Base-by-base conservation (phyloP, 2,113 vertebrate species). In the Brachyhypopomus occidentalis region DNA sequence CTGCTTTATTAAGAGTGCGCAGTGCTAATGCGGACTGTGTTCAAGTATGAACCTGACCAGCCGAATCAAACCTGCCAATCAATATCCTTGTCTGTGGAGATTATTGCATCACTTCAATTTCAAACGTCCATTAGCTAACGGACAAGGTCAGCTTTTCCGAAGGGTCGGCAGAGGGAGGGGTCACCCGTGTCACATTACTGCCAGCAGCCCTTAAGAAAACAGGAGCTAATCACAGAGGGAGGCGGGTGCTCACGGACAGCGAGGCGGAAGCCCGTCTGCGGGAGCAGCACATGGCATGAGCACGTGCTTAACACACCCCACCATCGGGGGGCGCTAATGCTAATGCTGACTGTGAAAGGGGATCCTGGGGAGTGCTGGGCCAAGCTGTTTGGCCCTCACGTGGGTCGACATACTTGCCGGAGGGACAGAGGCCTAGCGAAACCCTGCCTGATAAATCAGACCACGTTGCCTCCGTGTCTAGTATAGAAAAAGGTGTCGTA, bases 141-240 rank as follows among this genome's bases (percentile, higher is more conserved):
- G 34, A 41, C 66, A 38, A 70, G 64, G 34, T n/a, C 66, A 70
- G 66, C 66, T 41, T 70, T 70, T 34, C n/a, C 16, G n/a, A 41
- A 41, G 66, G 36, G 52, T 30, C 30, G 1, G 30, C 30, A 25
- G 22, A 71, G 5, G 9, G 41, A 17, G 3, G 55, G 23, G 22
- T 67, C 27, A 38, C 1, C 3, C 22, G 5, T 17, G n/a, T 22
- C 34, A 0, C 58, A 2, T 20, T 2, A 19, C 45, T 41, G 70
- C 52, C 62, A 81, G 17, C 30, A 60, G 11, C 25, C 63, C 36
- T 56, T 75, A 41, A 81, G 69, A 75, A 75, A 71, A 75, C 56
- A 23, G 23, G 16, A 75, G 2, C 19, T 27, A 45, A 81, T 58
- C 20, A 9, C n/a, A 67, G 72, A 81, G 30, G 30, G 20, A 58